These are phyloP conservation scores for Lota lota DNA, from an alignment of 2,113 vertebrate species.

Conservation along the genomic window DNA sequence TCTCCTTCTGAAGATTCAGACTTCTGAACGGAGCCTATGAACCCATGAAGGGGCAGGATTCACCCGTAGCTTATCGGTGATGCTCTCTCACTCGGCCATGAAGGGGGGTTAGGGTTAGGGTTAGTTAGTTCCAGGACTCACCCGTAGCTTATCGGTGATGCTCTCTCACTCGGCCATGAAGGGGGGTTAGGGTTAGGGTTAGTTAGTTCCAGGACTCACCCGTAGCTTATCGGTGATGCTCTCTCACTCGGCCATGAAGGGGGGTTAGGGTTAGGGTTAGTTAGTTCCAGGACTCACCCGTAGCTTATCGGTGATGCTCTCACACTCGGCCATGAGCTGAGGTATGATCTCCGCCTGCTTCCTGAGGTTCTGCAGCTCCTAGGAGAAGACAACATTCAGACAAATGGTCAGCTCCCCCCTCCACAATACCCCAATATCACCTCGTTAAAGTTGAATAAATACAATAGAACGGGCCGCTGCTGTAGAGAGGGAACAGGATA, in stretches of 20 bases:
- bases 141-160: conserved; percentile 81
- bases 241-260: conserved; percentile 93
- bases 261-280: too few species aligned
- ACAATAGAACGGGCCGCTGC: too few species aligned
- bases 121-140: too few species aligned
- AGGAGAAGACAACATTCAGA: conserved; percentile 10
- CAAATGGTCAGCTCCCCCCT: too few species aligned
- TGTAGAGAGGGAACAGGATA: too few species aligned
- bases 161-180: conserved; percentile 91
- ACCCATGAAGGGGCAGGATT: too few species aligned
- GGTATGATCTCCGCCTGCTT: conserved; percentile 95
- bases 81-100: conserved; percentile 88
- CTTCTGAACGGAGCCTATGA: too few species aligned
- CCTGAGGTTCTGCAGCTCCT: conserved; percentile 93
- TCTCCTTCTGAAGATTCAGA: too few species aligned
- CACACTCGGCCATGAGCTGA: conserved; percentile 91
- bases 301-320: conserved; percentile 84
- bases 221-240: conserved; percentile 85
- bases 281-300: conserved; percentile 83
- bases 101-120: too few species aligned
- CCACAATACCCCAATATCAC: too few species aligned
- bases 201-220: conserved; percentile 78
- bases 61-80: conserved; percentile 80
- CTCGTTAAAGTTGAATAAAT: too few species aligned
- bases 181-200: too few species aligned